These are phyloP conservation scores for Limnephilus rhombicus DNA, from an alignment of 2,888 invertebrate genomes.

Conservation along the genomic window DNA sequence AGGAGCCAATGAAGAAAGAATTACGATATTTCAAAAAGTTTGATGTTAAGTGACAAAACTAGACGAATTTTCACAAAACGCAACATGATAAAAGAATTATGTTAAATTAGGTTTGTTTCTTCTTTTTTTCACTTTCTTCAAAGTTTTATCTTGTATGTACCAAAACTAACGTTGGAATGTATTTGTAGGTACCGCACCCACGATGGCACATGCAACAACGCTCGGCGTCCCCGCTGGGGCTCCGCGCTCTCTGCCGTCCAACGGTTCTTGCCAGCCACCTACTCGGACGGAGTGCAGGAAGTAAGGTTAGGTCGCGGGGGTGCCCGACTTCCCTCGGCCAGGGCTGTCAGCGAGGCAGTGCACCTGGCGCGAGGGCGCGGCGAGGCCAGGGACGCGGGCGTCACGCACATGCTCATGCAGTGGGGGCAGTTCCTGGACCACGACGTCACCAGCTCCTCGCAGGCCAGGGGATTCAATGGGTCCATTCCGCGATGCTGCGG, in stretches of 20 bases:
- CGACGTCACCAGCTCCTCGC: slow-evolving; percentile 89
- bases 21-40: too few relatives aligned
- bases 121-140: too few relatives aligned
- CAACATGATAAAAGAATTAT: too few relatives aligned
- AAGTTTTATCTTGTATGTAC: background rate
- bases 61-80: too few relatives aligned
- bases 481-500: slow-evolving; percentile 88
- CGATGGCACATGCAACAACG: slow-evolving; percentile 94
- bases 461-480: slow-evolving; percentile 87
- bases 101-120: too few relatives aligned
- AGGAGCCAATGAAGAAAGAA: too few relatives aligned
- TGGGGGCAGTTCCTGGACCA: slow-evolving; percentile 96
- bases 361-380: slow-evolving; percentile 68
- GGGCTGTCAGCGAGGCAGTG: slow-evolving; percentile 84
- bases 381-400: slow-evolving; percentile 79
- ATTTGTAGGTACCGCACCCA: slow-evolving; percentile 84
- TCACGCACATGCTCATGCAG: slow-evolving; percentile 90
- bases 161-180: background rate
- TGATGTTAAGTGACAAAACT: background rate
- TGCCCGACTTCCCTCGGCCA: slow-evolving; percentile 83
- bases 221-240: slow-evolving; percentile 86
- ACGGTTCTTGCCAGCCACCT: slow-evolving; percentile 88
- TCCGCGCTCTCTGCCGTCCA: slow-evolving; percentile 90
- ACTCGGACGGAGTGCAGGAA: slow-evolving; percentile 85
- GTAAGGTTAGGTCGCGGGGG: slow-evolving; percentile 79